Conservation (phyloP, 64 coral and sea anemone genomes). For the Montipora cactus region DNA sequence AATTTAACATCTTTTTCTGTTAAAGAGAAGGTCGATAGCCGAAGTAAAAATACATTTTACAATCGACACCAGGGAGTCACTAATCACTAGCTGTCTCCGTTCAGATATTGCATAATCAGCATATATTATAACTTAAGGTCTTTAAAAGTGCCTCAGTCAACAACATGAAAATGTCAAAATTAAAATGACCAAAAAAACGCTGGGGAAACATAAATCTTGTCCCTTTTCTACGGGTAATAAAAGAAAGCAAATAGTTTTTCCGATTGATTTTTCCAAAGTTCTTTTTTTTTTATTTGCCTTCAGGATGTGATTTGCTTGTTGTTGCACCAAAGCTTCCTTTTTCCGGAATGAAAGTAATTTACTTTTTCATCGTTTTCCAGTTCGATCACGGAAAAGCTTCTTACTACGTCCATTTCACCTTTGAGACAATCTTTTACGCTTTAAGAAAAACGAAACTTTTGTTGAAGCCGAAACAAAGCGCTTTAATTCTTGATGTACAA, state of each 20-base stretch:
- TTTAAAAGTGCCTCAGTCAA: background rate
- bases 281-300: background rate
- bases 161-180: background rate
- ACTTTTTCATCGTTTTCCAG: background rate
- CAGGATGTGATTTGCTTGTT: background rate
- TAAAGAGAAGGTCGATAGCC: background rate
- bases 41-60: background rate
- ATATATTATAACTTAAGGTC: background rate
- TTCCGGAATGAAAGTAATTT: conserved; percentile 9
- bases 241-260: background rate
- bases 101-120: background rate
- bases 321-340: background rate
- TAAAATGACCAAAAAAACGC: no score
- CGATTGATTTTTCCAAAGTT: background rate
- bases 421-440: background rate
- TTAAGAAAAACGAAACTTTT: background rate
- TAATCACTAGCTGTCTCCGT: background rate
- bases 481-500: background rate
- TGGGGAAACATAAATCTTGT: background rate
- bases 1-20: background rate
- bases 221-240: background rate
- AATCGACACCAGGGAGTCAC: background rate
- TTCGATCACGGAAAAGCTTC: background rate
- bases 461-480: background rate
- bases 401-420: background rate